Evolutionary conservation across 1,140 invertebrate species (phyloP).

Genomic region (Drosophila jambulina): DNA sequence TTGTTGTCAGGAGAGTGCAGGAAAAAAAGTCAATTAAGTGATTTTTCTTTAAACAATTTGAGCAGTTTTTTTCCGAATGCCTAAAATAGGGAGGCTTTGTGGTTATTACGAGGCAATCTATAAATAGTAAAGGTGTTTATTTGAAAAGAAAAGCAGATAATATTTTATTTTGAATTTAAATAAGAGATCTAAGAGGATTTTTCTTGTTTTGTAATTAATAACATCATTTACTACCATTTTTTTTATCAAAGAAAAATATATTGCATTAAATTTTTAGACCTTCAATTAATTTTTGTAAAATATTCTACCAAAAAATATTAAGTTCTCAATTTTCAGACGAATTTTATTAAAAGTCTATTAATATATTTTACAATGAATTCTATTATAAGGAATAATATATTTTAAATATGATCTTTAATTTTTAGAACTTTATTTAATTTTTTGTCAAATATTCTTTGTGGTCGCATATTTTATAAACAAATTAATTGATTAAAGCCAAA

Average conservation of each 20-base stretch:
- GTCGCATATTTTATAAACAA: no score
- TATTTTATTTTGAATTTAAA: background rate
- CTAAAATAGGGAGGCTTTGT: background rate
- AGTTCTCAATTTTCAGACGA: no score
- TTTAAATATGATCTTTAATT: no score
- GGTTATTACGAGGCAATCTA: background rate
- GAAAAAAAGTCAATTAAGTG: constrained; percentile 52
- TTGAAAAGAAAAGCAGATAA: background rate
- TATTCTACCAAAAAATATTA: no score
- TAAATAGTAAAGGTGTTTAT: background rate
- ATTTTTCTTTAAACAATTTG: constrained; percentile 36
- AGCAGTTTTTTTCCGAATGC: background rate
- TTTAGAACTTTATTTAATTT: no score
- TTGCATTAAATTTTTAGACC: background rate
- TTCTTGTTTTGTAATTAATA: background rate
- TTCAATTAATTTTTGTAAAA: background rate
- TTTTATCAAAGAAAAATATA: no score
- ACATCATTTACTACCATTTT: no score
- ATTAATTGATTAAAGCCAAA: no score
- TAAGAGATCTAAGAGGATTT: background rate
- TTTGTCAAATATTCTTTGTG: no score
- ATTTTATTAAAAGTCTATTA: no score
- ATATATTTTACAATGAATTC: no score
- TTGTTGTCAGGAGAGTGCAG: constrained; percentile 22
- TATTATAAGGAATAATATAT: no score